phyloP scores from a whole-genome alignment of 2,888 invertebrate species.

The Sarcophaga variegata region DNA sequence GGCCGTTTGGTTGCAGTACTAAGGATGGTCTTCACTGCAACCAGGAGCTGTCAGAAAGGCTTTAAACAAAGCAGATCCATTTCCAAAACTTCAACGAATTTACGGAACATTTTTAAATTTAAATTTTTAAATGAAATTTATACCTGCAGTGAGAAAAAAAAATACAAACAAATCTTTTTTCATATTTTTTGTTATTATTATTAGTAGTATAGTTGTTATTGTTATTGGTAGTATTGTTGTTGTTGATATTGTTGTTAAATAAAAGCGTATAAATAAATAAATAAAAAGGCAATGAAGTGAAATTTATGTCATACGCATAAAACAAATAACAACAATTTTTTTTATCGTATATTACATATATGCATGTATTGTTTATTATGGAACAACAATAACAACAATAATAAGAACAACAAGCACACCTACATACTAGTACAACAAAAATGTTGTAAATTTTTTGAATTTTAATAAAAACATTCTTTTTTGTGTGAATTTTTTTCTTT shows the following conservation, averaged over 20 bases:
- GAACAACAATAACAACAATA: neutral
- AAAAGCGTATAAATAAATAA: conserved; percentile 46
- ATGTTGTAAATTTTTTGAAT: conserved; percentile 45
- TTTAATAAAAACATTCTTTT: conserved; percentile 55
- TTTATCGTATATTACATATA: conserved; percentile 39
- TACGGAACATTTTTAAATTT: no score
- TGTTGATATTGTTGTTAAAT: conserved; percentile 7
- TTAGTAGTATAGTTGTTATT: no score
- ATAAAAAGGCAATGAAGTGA: conserved; percentile 66
- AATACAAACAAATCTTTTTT: no score
- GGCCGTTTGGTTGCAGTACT: no score
- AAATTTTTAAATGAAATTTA: no score
- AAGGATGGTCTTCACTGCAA: no score
- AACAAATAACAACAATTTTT: conserved; percentile 64
- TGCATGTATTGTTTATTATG: neutral
- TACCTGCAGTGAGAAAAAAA: no score
- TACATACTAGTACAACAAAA: conserved; percentile 49
- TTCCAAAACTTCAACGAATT: no score
- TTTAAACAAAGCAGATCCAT: no score
- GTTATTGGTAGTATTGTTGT: neutral
- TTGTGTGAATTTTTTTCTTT: conserved; percentile 22
- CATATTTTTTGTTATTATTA: no score
- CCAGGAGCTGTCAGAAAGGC: no score
- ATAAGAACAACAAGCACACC: conserved; percentile 49
- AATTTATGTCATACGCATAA: conserved; percentile 69